phyloP scores from a whole-genome alignment of 2,797 vertebrate species.

The Mormyrus hasselquistii region DNA sequence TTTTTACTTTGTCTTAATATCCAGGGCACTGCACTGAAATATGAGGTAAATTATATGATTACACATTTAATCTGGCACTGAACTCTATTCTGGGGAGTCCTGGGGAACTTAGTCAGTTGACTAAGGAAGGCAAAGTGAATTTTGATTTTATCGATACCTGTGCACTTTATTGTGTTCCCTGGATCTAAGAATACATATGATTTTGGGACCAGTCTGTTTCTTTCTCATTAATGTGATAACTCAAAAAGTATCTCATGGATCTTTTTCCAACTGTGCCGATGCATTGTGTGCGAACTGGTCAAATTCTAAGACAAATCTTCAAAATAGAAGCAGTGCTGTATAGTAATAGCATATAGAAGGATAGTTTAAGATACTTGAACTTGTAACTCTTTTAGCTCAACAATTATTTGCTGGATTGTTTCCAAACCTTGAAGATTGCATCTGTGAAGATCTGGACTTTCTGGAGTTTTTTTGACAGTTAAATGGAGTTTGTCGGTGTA shows the following conservation, averaged over 20 bases:
- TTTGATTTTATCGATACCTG: not conserved
- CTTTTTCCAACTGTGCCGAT: not conserved
- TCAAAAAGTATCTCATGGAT: not conserved
- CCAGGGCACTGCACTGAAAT: not conserved
- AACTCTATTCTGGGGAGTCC: not conserved
- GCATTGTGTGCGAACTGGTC: not conserved
- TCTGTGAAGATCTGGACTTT: too few species aligned
- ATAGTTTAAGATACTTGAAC: not conserved
- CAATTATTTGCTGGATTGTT: not conserved
- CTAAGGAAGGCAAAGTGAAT: not conserved
- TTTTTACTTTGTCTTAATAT: not conserved
- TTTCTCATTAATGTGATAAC: not conserved
- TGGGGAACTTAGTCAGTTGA: not conserved
- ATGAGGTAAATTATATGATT: not conserved
- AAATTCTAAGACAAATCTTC: not conserved
- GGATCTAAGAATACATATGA: not conserved
- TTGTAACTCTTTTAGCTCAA: not conserved
- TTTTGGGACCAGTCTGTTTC: not conserved
- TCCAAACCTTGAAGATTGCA: too few species aligned
- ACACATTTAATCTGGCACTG: not conserved
- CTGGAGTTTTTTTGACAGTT: too few species aligned
- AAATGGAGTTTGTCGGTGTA: too few species aligned
- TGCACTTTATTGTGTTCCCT: not conserved
- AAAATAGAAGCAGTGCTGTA: not conserved
- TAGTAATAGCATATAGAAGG: not conserved